Base-by-base conservation (phyloP, 2,797 vertebrate genomes). In the Pseudochromis fuscus region DNA sequence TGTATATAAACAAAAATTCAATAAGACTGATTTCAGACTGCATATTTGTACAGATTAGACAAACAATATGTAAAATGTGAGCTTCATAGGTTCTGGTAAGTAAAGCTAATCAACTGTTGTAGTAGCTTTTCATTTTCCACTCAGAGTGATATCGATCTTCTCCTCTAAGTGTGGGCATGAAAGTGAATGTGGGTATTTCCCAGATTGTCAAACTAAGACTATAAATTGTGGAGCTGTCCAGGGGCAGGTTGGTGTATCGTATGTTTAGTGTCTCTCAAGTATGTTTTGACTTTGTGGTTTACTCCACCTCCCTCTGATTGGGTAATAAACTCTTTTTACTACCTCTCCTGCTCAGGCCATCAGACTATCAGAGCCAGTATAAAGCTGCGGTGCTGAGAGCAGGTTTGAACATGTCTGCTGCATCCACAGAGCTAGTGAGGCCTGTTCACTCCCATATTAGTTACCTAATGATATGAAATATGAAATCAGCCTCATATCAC, bases 321-420 rank as follows among this genome's bases (percentile, higher is more conserved):
- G 58, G 40, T 48, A 64, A 72, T 55, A 55, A 79, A 66, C 67
- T 23, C 27, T 31, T 37, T 49, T 23, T 38, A 73, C 64, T 40
- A 7, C 33, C 37, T 53, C 31, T 33, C 30, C 23, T 59, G 63
- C 63, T 63, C 3, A 13, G 35, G 46, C 66, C 66, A 70, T n/a
- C n/a, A n/a, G 89, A 88, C 82, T 77, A 88, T 88, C 25, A 67
- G 37, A 75, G 65, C 72, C 38, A 67, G 74, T 72, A 81, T 59
- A 16, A 67, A 56, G 58, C 58, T 24, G 52, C 2, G 30, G 21
- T 44, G 69, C 13, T 19, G 62, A 33, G 40, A 38, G 66, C 88
- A 61, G 58, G 92, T 84, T 80, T 40, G 71, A 74, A 79, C 92
- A 75, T 33, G 90, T 77, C 78, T 45, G 81, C 83, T 72, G 61